Conservation (phyloP, 2,797 vertebrate genomes). For the Prionace glauca region DNA sequence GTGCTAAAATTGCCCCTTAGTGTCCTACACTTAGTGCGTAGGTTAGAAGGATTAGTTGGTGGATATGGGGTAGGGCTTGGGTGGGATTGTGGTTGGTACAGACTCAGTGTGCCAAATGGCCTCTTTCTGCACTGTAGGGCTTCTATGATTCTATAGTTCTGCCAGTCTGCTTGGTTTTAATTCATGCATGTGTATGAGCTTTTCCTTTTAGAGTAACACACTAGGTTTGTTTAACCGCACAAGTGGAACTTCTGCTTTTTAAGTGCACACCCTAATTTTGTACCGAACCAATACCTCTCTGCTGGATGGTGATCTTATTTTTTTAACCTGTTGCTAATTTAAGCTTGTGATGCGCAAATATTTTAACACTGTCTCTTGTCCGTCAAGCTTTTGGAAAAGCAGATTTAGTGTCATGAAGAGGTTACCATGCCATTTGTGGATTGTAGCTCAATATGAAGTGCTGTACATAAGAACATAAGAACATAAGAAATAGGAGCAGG, state of each 20-base stretch:
- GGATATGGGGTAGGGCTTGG: too few relatives aligned
- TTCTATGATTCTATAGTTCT: neutral
- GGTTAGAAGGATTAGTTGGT: too few relatives aligned
- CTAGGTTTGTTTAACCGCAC: neutral
- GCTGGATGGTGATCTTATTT: neutral
- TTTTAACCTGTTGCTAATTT: neutral
- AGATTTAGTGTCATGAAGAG: neutral
- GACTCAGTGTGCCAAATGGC: too few relatives aligned
- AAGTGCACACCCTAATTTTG: neutral
- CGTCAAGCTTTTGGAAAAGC: neutral
- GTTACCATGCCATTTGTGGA: neutral
- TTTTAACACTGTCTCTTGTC: neutral
- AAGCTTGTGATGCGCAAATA: neutral
- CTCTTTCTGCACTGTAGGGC: too few relatives aligned
- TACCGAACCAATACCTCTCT: neutral
- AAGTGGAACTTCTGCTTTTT: neutral
- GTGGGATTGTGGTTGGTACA: too few relatives aligned
- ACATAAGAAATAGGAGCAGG: too few relatives aligned
- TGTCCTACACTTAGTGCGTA: too few relatives aligned
- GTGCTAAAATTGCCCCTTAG: too few relatives aligned
- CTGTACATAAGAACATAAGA: neutral
- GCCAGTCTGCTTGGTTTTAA: neutral
- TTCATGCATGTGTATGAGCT: neutral
- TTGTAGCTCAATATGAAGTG: neutral
- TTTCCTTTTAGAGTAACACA: neutral